Evolutionary conservation across 2,797 vertebrate genomes (phyloP).

Genomic region (Novumbra hubbsi): DNA sequence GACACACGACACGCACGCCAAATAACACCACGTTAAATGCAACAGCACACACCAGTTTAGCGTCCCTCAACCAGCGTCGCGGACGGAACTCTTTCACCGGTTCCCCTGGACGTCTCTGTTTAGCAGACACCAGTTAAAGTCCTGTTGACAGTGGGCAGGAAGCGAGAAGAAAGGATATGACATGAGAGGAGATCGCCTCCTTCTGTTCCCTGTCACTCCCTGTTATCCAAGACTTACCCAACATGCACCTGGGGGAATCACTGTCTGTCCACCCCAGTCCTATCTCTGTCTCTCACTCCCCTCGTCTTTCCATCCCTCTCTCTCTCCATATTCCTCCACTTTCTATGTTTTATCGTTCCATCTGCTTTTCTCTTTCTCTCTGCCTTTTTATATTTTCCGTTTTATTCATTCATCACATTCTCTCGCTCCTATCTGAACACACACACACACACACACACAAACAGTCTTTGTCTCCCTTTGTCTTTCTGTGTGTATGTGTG

Average conservation of each 20-base stretch:
- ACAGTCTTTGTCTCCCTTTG: background rate
- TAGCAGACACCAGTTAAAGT: conserved; percentile 78
- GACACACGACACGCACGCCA: conserved; percentile 20
- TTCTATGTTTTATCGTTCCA: conserved; percentile 32
- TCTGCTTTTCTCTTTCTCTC: conserved; percentile 11
- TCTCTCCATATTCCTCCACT: conserved; percentile 14
- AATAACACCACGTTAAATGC: conserved; percentile 42
- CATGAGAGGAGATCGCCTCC: conserved; percentile 79
- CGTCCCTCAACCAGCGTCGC: conserved; percentile 37
- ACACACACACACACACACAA: conserved; percentile 23
- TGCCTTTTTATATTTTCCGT: conserved; percentile 24
- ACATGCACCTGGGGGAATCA: conserved; percentile 80
- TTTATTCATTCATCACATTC: no score
- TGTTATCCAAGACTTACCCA: conserved; percentile 80
- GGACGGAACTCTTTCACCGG: conserved; percentile 70
- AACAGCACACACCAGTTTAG: conserved; percentile 30
- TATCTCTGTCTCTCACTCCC: conserved; percentile 41
- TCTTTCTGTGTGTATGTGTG: background rate
- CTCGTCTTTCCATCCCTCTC: conserved; percentile 34
- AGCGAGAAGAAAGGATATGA: conserved; percentile 77
- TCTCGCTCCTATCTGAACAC: background rate
- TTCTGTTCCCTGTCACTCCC: conserved; percentile 81
- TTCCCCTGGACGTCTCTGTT: conserved; percentile 71
- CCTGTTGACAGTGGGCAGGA: conserved; percentile 76
- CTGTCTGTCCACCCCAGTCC: conserved; percentile 73